Conservation (phyloP, 2,113 vertebrate genomes). For the Gnathonemus echidnorhynchus region DNA sequence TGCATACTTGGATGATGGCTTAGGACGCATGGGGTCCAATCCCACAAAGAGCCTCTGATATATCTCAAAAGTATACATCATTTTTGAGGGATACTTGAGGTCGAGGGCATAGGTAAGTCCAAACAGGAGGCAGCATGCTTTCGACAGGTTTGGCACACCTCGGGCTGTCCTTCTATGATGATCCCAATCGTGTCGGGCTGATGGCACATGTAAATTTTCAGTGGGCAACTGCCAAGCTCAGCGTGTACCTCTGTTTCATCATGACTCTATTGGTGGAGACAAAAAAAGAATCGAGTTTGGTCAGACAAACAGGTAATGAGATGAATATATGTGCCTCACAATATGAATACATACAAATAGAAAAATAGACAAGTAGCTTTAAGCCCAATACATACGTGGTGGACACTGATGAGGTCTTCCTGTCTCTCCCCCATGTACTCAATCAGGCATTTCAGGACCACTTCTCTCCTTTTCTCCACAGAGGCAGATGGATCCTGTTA, state of each 20-base stretch:
- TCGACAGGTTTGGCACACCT: background rate
- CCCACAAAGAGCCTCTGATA: background rate
- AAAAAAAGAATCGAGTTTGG: too few species aligned
- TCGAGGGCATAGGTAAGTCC: background rate
- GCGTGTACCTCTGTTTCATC: too few species aligned
- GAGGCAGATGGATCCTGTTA: constrained; percentile 26
- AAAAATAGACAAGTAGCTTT: too few species aligned
- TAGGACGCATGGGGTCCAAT: background rate
- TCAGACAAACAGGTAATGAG: too few species aligned
- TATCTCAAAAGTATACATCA: background rate
- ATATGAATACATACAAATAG: too few species aligned
- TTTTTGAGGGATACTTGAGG: background rate
- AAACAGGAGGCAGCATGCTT: background rate
- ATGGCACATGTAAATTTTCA: too few species aligned
- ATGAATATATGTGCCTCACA: too few species aligned
- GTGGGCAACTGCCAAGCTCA: too few species aligned
- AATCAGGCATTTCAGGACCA: constrained; percentile 30
- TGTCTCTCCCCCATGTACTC: constrained; percentile 30
- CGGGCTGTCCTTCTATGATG: background rate
- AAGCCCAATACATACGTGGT: constrained; percentile 17
- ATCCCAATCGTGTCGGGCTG: too few species aligned
- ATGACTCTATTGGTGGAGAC: too few species aligned
- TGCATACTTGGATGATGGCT: background rate
- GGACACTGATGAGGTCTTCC: constrained; percentile 27
- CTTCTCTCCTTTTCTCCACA: constrained; percentile 28